Conservation (phyloP, 1,140 invertebrate species). For the Latrodectus geometricus region DNA sequence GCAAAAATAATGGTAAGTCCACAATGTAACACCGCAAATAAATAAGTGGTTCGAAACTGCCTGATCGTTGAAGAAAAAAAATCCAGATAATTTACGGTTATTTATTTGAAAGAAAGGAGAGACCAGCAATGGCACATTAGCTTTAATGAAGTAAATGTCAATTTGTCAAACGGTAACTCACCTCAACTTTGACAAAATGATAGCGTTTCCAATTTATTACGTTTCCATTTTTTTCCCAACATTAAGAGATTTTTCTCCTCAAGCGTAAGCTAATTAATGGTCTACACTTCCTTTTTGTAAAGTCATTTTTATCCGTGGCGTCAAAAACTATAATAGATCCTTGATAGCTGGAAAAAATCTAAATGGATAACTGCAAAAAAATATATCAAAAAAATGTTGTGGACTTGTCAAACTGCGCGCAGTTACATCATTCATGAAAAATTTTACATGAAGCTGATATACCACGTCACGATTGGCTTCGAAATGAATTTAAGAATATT, state of each 20-base stretch:
- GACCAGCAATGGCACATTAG: conserved; percentile 21
- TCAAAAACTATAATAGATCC: conserved; percentile 33
- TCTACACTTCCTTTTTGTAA: conserved; percentile 9
- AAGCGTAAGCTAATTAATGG: conserved; percentile 56
- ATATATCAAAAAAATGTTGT: conserved; percentile 10
- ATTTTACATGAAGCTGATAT: background rate
- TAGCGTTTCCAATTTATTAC: conserved; percentile 45
- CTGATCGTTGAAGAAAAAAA: conserved; percentile 4
- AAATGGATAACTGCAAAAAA: background rate
- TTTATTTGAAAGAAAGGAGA: conserved; percentile 29
- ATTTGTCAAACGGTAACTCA: conserved; percentile 26
- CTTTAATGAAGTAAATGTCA: conserved; percentile 55
- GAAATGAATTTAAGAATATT: conserved; percentile 2
- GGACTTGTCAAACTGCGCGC: conserved; percentile 13
- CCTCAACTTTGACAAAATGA: conserved; percentile 47
- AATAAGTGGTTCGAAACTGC: background rate
- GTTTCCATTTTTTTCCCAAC: conserved; percentile 2
- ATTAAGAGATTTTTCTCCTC: conserved; percentile 16
- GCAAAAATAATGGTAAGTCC: background rate
- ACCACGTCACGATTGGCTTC: conserved; percentile 13
- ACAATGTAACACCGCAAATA: conserved; percentile 38
- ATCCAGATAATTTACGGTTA: conserved; percentile 40
- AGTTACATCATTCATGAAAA: conserved; percentile 18
- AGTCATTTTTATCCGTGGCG: conserved; percentile 39
- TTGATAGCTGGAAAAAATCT: background rate